phyloP scores from a whole-genome alignment of 2,888 invertebrate species.

The Molorchus minor region DNA sequence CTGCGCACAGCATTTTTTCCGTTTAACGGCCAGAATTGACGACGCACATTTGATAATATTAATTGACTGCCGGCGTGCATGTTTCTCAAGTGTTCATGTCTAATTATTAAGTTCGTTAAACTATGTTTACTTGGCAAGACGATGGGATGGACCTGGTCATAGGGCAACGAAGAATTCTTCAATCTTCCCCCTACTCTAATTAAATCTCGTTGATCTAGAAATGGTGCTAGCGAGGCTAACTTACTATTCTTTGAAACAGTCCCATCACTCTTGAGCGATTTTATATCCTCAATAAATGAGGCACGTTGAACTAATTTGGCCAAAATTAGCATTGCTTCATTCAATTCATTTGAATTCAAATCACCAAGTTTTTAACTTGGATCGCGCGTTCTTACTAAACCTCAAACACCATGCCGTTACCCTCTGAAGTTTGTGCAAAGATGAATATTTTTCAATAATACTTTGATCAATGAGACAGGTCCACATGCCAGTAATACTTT shows the following conservation, averaged over 20 bases:
- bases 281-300: background rate
- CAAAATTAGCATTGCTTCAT: background rate
- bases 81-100: background rate
- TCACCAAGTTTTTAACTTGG: no score
- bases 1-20: background rate
- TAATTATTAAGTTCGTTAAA: background rate
- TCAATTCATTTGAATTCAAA: background rate
- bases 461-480: no score
- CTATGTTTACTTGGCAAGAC: background rate
- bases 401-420: no score
- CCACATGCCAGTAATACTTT: no score
- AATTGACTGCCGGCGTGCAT: background rate
- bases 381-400: no score
- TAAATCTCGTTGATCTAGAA: background rate
- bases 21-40: background rate
- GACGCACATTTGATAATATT: background rate
- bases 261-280: background rate
- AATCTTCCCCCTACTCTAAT: background rate
- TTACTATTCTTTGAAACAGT: no score
- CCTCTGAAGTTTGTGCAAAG: no score
- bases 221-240: background rate
- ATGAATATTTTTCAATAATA: no score
- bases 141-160: slow-evolving; percentile 7
- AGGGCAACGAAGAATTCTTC: background rate
- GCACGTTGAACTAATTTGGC: slow-evolving; percentile 3